phyloP scores from a whole-genome alignment of 2,888 invertebrate genomes.

The Tyria jacobaeae region DNA sequence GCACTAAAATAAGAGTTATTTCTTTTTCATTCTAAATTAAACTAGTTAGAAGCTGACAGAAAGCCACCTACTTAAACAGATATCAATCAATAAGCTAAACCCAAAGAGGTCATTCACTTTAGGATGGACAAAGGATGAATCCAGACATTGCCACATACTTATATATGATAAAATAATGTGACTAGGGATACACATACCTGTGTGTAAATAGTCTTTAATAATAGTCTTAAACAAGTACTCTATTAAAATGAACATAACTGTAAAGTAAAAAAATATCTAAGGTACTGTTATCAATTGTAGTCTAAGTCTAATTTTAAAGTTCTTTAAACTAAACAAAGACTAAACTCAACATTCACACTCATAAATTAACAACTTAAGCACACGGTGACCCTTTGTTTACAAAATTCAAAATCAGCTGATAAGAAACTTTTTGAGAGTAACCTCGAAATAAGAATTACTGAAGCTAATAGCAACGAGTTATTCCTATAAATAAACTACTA shows the following conservation, averaged over 20 bases:
- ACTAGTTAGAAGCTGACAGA: not conserved
- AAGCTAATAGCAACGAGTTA: conserved; percentile 25
- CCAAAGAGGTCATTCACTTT: conserved; percentile 8
- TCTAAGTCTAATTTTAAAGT: not conserved
- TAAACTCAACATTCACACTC: not conserved
- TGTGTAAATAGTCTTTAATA: not conserved
- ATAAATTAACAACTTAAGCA: conserved; percentile 11
- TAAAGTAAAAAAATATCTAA: not conserved
- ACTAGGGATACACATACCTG: not conserved
- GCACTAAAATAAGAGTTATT: too few species aligned
- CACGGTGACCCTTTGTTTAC: conserved; percentile 56
- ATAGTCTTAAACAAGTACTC: not conserved
- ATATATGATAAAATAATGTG: not conserved
- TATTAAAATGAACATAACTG: not conserved
- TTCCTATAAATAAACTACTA: conserved; percentile 47
- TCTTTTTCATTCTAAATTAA: too few species aligned
- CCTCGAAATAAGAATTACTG: conserved; percentile 19
- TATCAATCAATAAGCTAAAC: not conserved
- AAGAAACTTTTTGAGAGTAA: conserved; percentile 18
- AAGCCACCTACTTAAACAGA: not conserved
- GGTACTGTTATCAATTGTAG: not conserved
- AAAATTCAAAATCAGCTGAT: conserved; percentile 57
- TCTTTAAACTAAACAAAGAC: conserved; percentile 1
- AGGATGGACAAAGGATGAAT: conserved; percentile 1
- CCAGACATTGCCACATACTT: not conserved